phyloP scores from a whole-genome alignment of 2,888 invertebrate species.

The Melieria crassipennis region DNA sequence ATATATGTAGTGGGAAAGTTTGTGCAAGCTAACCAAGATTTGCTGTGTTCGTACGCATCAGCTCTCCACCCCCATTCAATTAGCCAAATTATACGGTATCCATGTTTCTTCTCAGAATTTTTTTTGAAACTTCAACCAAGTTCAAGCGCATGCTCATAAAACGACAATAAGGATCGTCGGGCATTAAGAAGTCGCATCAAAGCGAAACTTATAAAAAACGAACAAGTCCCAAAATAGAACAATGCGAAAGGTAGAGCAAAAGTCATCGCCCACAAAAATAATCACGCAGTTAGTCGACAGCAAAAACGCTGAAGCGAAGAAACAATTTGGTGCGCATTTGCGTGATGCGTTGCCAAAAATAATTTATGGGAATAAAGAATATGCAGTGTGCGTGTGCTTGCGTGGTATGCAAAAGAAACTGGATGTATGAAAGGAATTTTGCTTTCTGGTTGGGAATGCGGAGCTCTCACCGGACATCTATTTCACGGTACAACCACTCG shows the following conservation, averaged over 20 bases:
- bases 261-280: constrained; percentile 61
- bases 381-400: constrained; percentile 47
- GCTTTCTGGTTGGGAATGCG: too few relatives aligned
- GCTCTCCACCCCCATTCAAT: constrained; percentile 61
- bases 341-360: constrained; percentile 65
- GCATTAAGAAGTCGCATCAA: neutral
- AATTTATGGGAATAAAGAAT: constrained; percentile 60
- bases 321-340: constrained; percentile 51
- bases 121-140: constrained; percentile 33
- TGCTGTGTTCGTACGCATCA: too few relatives aligned
- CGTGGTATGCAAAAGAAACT: constrained; percentile 28
- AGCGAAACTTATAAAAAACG: constrained; percentile 43
- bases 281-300: constrained; percentile 49
- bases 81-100: constrained; percentile 61
- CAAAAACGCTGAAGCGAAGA: constrained; percentile 28
- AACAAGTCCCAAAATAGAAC: constrained; percentile 43
- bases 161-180: constrained; percentile 17
- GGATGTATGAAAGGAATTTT: neutral
- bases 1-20: too few relatives aligned
- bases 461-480: too few relatives aligned
- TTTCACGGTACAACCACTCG: too few relatives aligned
- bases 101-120: constrained; percentile 55
- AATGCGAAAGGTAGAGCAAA: constrained; percentile 50
- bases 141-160: constrained; percentile 42
- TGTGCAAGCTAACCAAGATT: too few relatives aligned